Base-by-base conservation (phyloP, 2,113 vertebrate genomes). In the Gymnobelideus leadbeateri region DNA sequence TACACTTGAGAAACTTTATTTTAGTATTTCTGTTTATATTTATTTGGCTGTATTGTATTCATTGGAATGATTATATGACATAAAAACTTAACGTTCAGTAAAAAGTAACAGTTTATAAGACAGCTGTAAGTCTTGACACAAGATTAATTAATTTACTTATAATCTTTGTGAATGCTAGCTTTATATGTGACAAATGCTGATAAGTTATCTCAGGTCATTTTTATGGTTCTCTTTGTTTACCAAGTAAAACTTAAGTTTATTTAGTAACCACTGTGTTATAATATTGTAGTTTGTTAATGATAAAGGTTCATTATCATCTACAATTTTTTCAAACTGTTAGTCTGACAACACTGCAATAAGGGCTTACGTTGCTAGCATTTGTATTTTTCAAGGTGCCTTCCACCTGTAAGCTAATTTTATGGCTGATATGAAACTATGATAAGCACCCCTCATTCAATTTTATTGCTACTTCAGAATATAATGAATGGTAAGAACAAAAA, bases 181-280 rank as follows among this genome's bases (percentile, higher is more conserved):
- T 93, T 96, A 54, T 43, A 43, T 26, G 10, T 89, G 55, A 77
- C 31, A 25, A 53, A 89, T 9, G 50, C 31, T 55, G 89, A 68
- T 16, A 89, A 95, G 19, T 93, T 53, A 31, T 89, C 94, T 52
- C 11, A 94, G 92, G 91, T 93, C 93, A 61, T 43, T 28, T 92
- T 93, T 94, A 68, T 52, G 51, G 52, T 84, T 93, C 61, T 95
- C 47, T 93, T 97, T 97, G 95, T 90, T 92, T 96, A 91, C 77
- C n/a, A 92, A 91, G 26, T 50, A 55, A 95, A 92, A 95, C 77
- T 54, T 68, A 93, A 49, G 6, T 95, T 96, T 53, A 51, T 23
- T 95, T 95, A 25, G 54, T 55, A 55, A 55, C 54, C 8, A 55
- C 54, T 37, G 31, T 68, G 61, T 68, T 95, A 68, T 93, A 93